Base-by-base conservation (phyloP, 2,797 vertebrate species). In the Rousettus madagascariensis region DNA sequence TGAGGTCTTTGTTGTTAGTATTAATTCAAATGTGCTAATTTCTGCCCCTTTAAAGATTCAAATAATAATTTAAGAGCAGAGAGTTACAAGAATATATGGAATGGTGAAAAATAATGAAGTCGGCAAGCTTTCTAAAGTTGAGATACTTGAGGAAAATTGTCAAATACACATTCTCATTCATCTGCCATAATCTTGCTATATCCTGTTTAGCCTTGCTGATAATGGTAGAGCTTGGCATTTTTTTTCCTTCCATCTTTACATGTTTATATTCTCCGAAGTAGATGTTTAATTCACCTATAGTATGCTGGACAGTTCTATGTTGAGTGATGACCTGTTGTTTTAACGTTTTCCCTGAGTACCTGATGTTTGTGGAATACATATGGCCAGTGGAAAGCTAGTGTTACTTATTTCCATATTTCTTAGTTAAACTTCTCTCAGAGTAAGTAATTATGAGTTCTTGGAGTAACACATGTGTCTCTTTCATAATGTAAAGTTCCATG, bases 251-350 rank as follows among this genome's bases (percentile, higher is more conserved):
- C 15, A 74, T 74, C 36, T 68, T 80, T 61, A n/a, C 33, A 1
- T 89, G 85, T 63, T 84, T 85, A 57, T 36, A 46, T 49, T 77
- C 68, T 88, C 41, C 28, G 65, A 86, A 89, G 41, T 74, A 86
- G 41, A 66, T 78, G 28, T 78, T 46, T n/a, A n/a, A 4, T 49
- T 17, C 16, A 74, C 38, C 38, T 86, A 24, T 63, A 12, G 28
- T 11, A 20, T 17, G 28, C 30, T 33, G 13, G 33, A 17, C 43
- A 75, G 51, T 63, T 82, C 66, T 85, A 85, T 88, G 71, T 13
- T 72, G 55, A 57, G 41, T 24, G 33, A 63, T 55, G 24, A 38
- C 6, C 8, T 90, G 10, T 94, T 97, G 95, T 83, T 92, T 85
- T 88, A 77, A 16, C 5, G 30, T 86, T 6, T 90, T 49, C 22